These are phyloP conservation scores for Pachypeltis micranthus DNA, from an alignment of 1,140 invertebrate species.

Conservation along the genomic window DNA sequence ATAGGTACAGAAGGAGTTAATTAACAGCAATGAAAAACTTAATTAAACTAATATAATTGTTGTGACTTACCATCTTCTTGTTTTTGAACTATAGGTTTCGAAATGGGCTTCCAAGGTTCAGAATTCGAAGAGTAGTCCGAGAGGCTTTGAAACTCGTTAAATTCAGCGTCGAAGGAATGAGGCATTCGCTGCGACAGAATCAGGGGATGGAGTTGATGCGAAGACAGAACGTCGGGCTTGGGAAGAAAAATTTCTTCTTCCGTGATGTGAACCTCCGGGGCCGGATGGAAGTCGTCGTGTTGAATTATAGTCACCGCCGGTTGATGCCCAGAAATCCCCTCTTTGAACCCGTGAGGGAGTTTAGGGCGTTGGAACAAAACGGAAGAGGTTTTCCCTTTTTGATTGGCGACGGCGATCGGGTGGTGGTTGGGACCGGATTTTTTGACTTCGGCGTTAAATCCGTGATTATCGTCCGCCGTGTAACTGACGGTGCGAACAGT, in stretches of 20 bases:
- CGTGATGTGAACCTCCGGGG: not conserved
- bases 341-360: not conserved
- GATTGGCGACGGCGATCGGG: not conserved
- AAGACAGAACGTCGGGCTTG: not conserved
- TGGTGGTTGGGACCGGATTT: constrained; percentile 4
- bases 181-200: not conserved
- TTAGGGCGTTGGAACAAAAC: not conserved
- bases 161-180: not conserved
- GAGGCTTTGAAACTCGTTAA: not conserved
- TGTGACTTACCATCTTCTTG: constrained; percentile 14
- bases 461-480: constrained; percentile 45
- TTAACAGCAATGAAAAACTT: too few relatives aligned
- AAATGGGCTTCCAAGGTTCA: constrained; percentile 4
- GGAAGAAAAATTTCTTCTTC: not conserved
- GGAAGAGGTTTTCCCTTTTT: not conserved
- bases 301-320: not conserved
- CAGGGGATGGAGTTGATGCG: not conserved
- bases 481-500: constrained; percentile 46
- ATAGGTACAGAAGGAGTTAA: too few relatives aligned
- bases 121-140: not conserved
- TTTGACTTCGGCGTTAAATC: constrained; percentile 24
- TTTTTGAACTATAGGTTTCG: constrained; percentile 4
- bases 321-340: too few relatives aligned
- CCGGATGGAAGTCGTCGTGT: not conserved
- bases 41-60: too few relatives aligned